Conservation (phyloP, 2,113 vertebrate genomes). For the Steatornis caripensis region DNA sequence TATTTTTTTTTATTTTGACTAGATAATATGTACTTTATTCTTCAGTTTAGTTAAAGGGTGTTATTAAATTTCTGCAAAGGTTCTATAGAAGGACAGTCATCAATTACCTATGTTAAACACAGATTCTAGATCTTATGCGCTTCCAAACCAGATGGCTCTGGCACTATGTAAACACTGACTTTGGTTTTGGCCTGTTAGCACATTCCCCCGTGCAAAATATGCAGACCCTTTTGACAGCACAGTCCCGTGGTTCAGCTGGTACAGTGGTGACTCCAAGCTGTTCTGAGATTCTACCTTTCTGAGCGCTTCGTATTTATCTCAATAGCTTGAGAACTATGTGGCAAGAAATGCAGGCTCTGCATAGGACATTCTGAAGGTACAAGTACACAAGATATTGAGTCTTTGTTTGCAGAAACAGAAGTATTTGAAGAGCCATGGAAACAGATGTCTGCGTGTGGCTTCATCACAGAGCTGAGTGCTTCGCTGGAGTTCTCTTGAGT, state of each 20-base stretch:
- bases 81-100: not conserved
- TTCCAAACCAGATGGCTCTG: not conserved
- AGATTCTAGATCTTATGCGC: fast-evolving
- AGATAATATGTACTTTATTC: not conserved
- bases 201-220: fast-evolving
- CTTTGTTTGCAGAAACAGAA: not conserved
- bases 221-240: not conserved
- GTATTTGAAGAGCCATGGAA: not conserved
- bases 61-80: not conserved
- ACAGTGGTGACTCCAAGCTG: not conserved
- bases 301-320: not conserved
- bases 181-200: not conserved
- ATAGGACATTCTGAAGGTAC: not conserved
- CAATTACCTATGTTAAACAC: not conserved
- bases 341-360: not conserved
- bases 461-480: not conserved
- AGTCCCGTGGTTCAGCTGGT: not conserved
- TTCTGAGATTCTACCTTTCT: not conserved
- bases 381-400: not conserved
- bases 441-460: not conserved
- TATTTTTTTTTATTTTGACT: not conserved
- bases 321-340: not conserved
- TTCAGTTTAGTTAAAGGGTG: not conserved
- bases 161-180: not conserved
- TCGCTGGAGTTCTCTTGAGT: not conserved